Conservation (phyloP, 2,888 invertebrate genomes). For the Dyspetes luteomarginatus region DNA sequence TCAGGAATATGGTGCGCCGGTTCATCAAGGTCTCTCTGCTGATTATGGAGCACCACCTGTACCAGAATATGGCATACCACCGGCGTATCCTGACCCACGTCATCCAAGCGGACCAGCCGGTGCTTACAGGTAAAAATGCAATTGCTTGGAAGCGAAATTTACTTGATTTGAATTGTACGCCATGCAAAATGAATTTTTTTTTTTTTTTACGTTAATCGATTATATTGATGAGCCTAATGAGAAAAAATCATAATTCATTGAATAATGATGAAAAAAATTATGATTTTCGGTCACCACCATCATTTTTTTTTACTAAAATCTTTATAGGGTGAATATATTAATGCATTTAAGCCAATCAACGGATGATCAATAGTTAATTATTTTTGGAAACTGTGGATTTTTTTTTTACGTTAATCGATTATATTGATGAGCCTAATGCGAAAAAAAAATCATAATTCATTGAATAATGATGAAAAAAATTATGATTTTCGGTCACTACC, state of each 20-base stretch:
- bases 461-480: not conserved
- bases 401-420: too few species aligned
- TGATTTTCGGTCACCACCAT: not conserved
- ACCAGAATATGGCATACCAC: conserved; percentile 90
- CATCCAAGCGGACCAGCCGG: conserved; percentile 94
- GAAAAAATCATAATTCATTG: not conserved
- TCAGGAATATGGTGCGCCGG: conserved; percentile 88
- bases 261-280: not conserved
- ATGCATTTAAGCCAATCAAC: not conserved
- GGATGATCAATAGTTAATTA: too few species aligned
- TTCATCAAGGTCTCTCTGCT: conserved; percentile 84
- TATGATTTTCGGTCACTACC: too few species aligned
- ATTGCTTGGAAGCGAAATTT: not conserved
- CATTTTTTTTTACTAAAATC: not conserved
- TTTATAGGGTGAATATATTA: not conserved
- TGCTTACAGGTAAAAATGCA: conserved; percentile 85
- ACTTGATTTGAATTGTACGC: too few species aligned
- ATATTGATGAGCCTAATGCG: too few species aligned
- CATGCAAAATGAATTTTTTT: too few species aligned
- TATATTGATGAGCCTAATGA: too few species aligned
- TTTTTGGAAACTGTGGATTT: too few species aligned
- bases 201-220: too few species aligned
- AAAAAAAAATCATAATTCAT: not conserved
- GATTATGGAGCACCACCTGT: conserved; percentile 90
- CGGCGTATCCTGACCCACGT: conserved; percentile 93